phyloP scores from a whole-genome alignment of 2,797 vertebrate genomes.

The Enteromius treurensis region DNA sequence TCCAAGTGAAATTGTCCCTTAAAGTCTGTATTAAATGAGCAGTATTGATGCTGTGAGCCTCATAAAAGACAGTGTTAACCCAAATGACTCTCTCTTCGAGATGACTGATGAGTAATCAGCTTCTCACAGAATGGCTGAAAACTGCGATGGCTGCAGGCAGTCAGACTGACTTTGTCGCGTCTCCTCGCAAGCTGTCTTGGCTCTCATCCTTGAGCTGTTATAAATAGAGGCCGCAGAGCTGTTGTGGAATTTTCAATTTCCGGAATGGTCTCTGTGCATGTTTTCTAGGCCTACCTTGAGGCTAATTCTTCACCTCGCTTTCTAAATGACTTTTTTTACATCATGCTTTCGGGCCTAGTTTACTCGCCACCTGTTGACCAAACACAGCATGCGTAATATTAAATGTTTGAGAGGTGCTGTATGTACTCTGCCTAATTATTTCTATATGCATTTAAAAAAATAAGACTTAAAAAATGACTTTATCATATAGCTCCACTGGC shows the following conservation, averaged over 20 bases:
- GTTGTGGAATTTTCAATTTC: constrained; percentile 40
- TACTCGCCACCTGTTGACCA: neutral
- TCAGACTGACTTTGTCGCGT: constrained; percentile 32
- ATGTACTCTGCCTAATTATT: neutral
- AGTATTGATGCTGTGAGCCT: neutral
- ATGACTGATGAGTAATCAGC: constrained; percentile 40
- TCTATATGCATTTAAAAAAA: neutral
- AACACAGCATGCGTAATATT: neutral
- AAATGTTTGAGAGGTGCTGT: neutral
- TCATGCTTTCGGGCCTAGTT: neutral
- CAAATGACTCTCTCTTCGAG: constrained; percentile 8
- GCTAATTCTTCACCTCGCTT: neutral
- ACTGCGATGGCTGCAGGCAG: constrained; percentile 12
- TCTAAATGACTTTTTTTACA: neutral
- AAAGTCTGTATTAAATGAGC: constrained; percentile 17
- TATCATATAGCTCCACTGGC: neutral
- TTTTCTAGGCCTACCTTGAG: constrained; percentile 17
- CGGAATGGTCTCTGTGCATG: neutral
- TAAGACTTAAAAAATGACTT: neutral
- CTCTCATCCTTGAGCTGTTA: constrained; percentile 44
- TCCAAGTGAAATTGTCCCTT: neutral
- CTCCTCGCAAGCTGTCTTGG: constrained; percentile 39
- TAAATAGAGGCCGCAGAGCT: constrained; percentile 38
- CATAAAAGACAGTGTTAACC: constrained; percentile 5
- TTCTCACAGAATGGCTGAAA: constrained; percentile 7